phyloP scores from a whole-genome alignment of 2,888 invertebrate species.

The Silvanus unidentatus region DNA sequence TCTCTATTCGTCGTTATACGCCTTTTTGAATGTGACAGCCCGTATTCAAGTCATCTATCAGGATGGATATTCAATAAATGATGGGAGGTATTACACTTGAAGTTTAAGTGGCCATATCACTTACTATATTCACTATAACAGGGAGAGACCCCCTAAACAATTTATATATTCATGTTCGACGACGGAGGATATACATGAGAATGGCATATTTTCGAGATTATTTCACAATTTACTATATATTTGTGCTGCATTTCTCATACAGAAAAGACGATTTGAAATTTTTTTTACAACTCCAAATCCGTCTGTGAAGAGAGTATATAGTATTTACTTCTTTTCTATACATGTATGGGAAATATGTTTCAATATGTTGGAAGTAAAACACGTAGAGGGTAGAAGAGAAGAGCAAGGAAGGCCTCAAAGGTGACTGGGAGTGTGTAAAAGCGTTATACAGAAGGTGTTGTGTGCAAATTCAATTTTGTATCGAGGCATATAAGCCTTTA shows the following conservation, averaged over 20 bases:
- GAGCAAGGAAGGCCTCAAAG: slow-evolving; percentile 10
- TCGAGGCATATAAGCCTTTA: slow-evolving; percentile 25
- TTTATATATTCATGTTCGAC: slow-evolving; percentile 5
- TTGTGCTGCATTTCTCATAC: too few relatives aligned
- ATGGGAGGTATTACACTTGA: slow-evolving; percentile 30
- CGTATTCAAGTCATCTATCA: slow-evolving; percentile 36
- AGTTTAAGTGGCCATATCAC: slow-evolving; percentile 9
- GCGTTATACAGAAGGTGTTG: slow-evolving; percentile 15
- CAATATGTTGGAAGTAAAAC: slow-evolving; percentile 9
- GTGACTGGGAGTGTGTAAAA: too few relatives aligned
- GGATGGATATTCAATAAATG: slow-evolving; percentile 38
- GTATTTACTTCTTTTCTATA: slow-evolving; percentile 10
- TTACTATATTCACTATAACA: too few relatives aligned
- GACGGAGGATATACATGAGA: too few relatives aligned
- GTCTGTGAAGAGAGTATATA: too few relatives aligned
- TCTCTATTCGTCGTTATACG: slow-evolving; percentile 30
- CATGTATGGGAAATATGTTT: slow-evolving; percentile 9
- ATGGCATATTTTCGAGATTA: background rate
- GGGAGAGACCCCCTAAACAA: too few relatives aligned
- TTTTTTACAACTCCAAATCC: too few relatives aligned
- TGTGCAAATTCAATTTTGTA: slow-evolving; percentile 26
- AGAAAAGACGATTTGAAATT: too few relatives aligned
- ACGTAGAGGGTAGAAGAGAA: slow-evolving; percentile 6
- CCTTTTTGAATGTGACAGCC: slow-evolving; percentile 30
- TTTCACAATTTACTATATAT: background rate